Evolutionary conservation across 2,888 invertebrate species (phyloP).

Genomic region (Idaea dimidiata): DNA sequence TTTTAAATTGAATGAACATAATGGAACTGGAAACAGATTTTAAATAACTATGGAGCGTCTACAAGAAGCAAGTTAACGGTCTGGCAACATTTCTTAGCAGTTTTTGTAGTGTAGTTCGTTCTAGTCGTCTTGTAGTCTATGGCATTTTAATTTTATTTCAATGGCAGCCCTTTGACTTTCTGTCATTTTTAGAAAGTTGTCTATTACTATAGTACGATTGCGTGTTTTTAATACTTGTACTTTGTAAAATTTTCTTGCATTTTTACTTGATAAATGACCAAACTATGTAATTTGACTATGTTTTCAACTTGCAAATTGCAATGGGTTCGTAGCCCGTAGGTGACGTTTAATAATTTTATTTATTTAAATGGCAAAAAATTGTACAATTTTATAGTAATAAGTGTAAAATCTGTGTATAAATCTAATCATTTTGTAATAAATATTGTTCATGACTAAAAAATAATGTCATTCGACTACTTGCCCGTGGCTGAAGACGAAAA

Average conservation of each 20-base stretch:
- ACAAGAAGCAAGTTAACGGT: not conserved
- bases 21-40: not conserved
- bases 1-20: not conserved
- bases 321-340: slow-evolving; percentile 79
- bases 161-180: slow-evolving; percentile 41
- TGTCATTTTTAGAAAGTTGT: slow-evolving; percentile 75
- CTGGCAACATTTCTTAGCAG: not conserved
- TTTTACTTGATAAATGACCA: slow-evolving; percentile 46
- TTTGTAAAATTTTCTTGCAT: slow-evolving; percentile 33
- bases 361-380: slow-evolving; percentile 73
- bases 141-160: slow-evolving; percentile 6
- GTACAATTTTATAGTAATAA: slow-evolving; percentile 76
- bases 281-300: slow-evolving; percentile 56
- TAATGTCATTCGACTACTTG: slow-evolving; percentile 84
- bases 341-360: slow-evolving; percentile 78
- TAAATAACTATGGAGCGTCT: not conserved
- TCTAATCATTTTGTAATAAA: slow-evolving; percentile 62
- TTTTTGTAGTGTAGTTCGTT: not conserved
- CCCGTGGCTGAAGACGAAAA: slow-evolving; percentile 99
- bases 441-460: slow-evolving; percentile 76
- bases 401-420: slow-evolving; percentile 67
- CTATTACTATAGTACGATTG: slow-evolving; percentile 52
- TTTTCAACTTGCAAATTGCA: slow-evolving; percentile 77
- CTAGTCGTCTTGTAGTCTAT: not conserved
- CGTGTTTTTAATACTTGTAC: slow-evolving; percentile 52